These are phyloP conservation scores for Pomatostomus ruficeps DNA, from an alignment of 2,113 vertebrate species.

Conservation along the genomic window DNA sequence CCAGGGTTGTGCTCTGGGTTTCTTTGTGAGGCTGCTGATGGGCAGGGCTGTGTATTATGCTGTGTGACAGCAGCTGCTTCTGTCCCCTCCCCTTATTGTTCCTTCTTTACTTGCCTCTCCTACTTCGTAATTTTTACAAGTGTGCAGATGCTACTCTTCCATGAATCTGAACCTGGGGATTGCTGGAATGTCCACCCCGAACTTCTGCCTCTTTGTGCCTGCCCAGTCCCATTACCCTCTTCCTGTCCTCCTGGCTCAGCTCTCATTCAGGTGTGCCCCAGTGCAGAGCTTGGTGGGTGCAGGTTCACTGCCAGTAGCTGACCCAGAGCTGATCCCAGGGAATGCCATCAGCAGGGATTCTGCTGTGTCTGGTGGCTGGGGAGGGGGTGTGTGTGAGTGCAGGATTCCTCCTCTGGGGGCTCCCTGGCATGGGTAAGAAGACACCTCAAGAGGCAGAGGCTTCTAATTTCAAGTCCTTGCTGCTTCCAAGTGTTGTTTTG, in stretches of 20 bases:
- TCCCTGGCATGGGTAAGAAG: background rate
- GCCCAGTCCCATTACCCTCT: rapidly evolving
- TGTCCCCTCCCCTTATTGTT: background rate
- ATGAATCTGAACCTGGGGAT: background rate
- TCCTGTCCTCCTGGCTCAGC: background rate
- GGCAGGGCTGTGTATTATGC: background rate
- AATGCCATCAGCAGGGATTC: background rate
- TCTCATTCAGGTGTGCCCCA: background rate
- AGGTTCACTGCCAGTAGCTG: background rate
- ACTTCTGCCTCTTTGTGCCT: background rate
- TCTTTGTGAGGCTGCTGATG: background rate
- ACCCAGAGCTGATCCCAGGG: background rate
- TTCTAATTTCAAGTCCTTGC: background rate
- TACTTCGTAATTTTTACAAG: background rate
- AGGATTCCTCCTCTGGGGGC: background rate
- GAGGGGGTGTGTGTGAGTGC: rapidly evolving
- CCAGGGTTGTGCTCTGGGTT: background rate
- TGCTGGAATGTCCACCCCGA: rapidly evolving
- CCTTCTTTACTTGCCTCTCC: background rate
- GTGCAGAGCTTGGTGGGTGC: background rate
- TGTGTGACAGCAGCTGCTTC: background rate
- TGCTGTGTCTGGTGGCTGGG: background rate
- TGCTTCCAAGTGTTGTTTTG: background rate
- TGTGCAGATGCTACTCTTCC: background rate
- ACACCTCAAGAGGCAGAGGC: background rate